Evolutionary conservation across 2,888 invertebrate genomes (phyloP).

Genomic region (Scrobipalpa costella): DNA sequence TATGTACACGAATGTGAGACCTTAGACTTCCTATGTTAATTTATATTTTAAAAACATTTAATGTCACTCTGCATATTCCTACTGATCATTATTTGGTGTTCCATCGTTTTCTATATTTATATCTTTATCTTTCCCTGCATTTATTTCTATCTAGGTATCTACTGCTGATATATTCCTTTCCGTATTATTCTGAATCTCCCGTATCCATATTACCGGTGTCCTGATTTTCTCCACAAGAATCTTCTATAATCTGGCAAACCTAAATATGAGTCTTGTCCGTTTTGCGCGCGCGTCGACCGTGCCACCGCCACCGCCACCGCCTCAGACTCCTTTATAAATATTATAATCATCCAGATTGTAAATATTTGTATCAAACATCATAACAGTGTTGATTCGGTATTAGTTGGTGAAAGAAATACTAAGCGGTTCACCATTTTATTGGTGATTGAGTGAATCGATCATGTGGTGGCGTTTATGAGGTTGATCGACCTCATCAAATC

Average conservation of each 20-base stretch:
- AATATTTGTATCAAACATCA: constrained; percentile 38
- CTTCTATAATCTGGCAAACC: constrained; percentile 17
- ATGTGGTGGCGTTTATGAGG: neutral
- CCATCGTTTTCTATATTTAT: no score
- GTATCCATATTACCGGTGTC: no score
- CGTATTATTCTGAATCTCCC: no score
- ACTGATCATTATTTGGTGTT: no score
- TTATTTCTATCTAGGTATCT: no score
- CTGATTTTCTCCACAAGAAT: no score
- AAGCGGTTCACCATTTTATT: constrained; percentile 31
- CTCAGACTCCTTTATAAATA: constrained; percentile 16
- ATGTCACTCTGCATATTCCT: no score
- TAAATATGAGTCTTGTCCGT: neutral
- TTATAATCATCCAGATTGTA: constrained; percentile 24
- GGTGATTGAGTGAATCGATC: constrained; percentile 5
- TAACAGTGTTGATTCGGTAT: constrained; percentile 36
- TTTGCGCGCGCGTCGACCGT: constrained; percentile 25
- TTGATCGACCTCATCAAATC: constrained; percentile 17
- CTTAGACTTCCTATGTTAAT: no score
- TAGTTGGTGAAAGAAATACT: constrained; percentile 28
- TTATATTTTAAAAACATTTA: no score
- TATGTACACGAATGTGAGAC: no score
- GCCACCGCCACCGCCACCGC: neutral
- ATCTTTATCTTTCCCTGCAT: no score
- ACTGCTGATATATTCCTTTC: no score